Evolutionary conservation across 2,888 invertebrate genomes (phyloP), one percentile per base, ranked within the genome.

Genomic region (Schizaphis graminum): DNA sequence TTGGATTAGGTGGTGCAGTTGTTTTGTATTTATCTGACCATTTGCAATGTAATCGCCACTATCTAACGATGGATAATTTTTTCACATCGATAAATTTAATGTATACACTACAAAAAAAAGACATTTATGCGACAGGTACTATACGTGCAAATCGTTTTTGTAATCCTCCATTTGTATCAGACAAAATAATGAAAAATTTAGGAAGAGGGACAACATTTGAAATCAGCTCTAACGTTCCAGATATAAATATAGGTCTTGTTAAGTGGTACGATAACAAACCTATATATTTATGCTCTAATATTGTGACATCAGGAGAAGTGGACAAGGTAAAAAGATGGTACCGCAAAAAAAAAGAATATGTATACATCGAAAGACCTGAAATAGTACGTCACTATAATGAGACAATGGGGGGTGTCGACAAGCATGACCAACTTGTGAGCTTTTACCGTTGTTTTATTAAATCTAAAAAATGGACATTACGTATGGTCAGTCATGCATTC

Each of bases 1-100:
- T 95, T 94, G 95, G 95, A 21, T 94, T 94, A 88, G 95, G 95
- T 90, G 93, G 94, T 89, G 87, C 95, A 56, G 95, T 94, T 49
- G 95, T 95, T 44, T 94, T 95, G 94, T 94, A 94, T 77, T 94
- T 94, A 24, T 84, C 94, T 77, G 94, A 95, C 86, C 47, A 77
- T n/a, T 47, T 91, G 11, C 49, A 77, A 57, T 61, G 24, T n/a
- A 89, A 91, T 35, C 88, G 88, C 47, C 85, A 56, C 94, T 86
- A 95, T 86, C 61, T 95, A 44, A 94, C 94, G 61, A 94, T 95
- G 94, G 94, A 94, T 88, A 94, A 94, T 94, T 95, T 93, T 94
- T 94, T 95, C 89, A 77, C 91, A 44, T 94, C 95, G 0, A 95
- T 95, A 85, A 92, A 95, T 89, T 93, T 95, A 91, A 95, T 95